Evolutionary conservation across 92 coral and sea anemone species (phyloP).

Genomic region (Ricordea florida): DNA sequence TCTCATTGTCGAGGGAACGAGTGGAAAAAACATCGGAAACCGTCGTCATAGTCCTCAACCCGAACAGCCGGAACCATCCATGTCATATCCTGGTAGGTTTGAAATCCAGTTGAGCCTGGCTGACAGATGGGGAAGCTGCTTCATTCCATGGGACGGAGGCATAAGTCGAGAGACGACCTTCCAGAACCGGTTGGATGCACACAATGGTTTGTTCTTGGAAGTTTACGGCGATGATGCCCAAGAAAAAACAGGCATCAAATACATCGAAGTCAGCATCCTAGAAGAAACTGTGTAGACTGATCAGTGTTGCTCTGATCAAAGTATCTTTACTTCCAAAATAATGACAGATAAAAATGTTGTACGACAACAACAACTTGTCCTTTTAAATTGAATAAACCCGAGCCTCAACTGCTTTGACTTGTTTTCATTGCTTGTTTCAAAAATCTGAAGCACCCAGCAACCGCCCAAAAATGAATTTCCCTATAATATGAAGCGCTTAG

Average conservation of each 20-base stretch:
- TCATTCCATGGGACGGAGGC: conserved; percentile 12
- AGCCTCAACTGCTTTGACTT: too few relatives aligned
- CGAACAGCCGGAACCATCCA: background rate
- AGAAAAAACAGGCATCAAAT: conserved; percentile 19
- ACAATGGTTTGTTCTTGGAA: conserved; percentile 3
- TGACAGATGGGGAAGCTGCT: conserved; percentile 30
- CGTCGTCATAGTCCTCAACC: background rate
- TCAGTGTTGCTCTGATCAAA: too few relatives aligned
- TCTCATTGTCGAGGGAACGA: background rate
- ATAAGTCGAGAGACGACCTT: conserved; percentile 12
- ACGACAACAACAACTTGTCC: too few relatives aligned
- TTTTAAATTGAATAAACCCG: too few relatives aligned
- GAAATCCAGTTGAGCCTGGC: conserved; percentile 23
- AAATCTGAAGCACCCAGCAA: too few relatives aligned
- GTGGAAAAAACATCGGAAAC: background rate
- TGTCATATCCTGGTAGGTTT: conserved; percentile 4
- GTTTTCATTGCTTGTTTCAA: too few relatives aligned
- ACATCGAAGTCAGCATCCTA: conserved; percentile 14
- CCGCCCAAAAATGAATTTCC: too few relatives aligned
- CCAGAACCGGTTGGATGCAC: conserved; percentile 10
- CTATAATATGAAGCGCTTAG: too few relatives aligned
- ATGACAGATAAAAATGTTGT: too few relatives aligned
- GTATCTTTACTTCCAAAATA: too few relatives aligned
- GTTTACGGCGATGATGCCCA: conserved; percentile 1
- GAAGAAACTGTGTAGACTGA: background rate